Percentiles rank a stretch among this genome's conserved stretches.
phyloP scores from a whole-genome alignment of 2,113 vertebrate genomes.

The Carassius gibelio region DNA sequence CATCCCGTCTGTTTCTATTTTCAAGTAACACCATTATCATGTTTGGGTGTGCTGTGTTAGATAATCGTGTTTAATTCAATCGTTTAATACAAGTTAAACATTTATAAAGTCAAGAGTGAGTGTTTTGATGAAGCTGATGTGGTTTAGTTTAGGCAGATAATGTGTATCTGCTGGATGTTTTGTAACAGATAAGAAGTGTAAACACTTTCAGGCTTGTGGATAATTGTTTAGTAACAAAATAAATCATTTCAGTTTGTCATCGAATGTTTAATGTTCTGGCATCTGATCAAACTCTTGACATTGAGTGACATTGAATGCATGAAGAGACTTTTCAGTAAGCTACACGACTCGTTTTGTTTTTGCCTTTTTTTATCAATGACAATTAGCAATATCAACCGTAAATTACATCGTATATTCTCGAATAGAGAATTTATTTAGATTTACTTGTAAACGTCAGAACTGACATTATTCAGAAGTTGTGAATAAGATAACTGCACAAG shows the following conservation, averaged over 20 bases:
- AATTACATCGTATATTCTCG: neutral
- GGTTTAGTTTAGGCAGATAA: neutral
- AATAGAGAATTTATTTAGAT: neutral
- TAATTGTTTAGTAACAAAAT: neutral
- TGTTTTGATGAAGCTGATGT: neutral
- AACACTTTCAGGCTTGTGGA: neutral
- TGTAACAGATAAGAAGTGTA: neutral
- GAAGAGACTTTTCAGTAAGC: neutral
- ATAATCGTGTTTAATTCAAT: neutral
- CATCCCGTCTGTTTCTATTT: neutral
- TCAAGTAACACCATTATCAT: neutral
- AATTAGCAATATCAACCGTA: neutral
- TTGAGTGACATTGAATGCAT: slow-evolving; percentile 73
- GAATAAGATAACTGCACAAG: neutral
- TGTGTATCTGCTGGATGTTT: neutral
- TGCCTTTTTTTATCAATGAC: no score
- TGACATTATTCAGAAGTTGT: neutral
- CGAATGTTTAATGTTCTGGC: neutral
- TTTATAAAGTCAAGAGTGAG: neutral
- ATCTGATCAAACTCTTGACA: slow-evolving; percentile 60
- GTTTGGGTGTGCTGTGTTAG: neutral
- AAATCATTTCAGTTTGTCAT: neutral
- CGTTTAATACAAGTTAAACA: neutral
- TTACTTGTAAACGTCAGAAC: neutral
- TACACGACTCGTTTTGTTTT: neutral